Evolutionary conservation across 2,797 vertebrate genomes (phyloP).

Genomic region (Malacoctenus gilli): DNA sequence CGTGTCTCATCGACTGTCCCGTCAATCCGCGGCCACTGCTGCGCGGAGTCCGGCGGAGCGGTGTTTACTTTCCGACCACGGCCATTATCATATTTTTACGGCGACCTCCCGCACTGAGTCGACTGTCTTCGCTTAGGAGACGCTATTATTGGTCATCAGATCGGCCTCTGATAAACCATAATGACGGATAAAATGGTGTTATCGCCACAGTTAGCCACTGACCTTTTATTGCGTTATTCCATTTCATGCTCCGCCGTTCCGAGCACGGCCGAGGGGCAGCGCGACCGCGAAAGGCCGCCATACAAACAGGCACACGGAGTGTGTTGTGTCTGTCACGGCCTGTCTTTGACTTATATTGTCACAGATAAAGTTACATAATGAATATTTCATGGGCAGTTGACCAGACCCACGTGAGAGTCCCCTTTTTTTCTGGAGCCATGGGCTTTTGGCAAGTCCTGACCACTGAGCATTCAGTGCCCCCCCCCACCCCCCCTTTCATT

Average conservation of each 20-base stretch:
- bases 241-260: too few species aligned
- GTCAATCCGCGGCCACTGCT: conserved; percentile 52
- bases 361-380: conserved; percentile 81
- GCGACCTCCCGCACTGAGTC: neutral
- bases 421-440: conserved; percentile 49
- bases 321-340: conserved; percentile 34
- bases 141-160: conserved; percentile 17
- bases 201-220: too few species aligned
- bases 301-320: conserved; percentile 15
- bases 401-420: conserved; percentile 66
- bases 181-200: conserved; percentile 1
- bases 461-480: conserved; percentile 32
- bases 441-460: conserved; percentile 43
- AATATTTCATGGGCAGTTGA: conserved; percentile 76
- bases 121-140: conserved; percentile 9
- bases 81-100: conserved; percentile 38
- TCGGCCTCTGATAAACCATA: conserved; percentile 9
- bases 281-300: neutral
- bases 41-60: too few species aligned
- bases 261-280: too few species aligned
- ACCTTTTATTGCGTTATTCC: too few species aligned
- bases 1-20: conserved; percentile 54
- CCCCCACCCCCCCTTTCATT: conserved; percentile 20
- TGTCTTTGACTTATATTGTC: conserved; percentile 59
- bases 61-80: conserved; percentile 60